Evolutionary conservation across 2,797 vertebrate genomes (phyloP).

Genomic region (Mus spretus): DNA sequence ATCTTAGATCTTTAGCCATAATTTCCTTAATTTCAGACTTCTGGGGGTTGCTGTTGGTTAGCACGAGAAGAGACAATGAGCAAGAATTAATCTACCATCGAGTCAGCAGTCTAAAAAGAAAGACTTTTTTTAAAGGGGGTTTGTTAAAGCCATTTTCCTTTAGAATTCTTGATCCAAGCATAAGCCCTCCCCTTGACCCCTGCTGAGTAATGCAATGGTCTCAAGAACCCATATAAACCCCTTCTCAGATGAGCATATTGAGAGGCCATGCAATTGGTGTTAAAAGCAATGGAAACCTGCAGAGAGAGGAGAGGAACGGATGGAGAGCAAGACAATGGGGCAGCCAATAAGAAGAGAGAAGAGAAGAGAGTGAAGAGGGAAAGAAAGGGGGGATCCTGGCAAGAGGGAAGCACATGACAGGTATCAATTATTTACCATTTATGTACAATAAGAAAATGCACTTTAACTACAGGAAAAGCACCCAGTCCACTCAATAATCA

Average conservation of each 20-base stretch:
- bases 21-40: conserved; percentile 57
- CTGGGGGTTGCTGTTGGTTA: neutral
- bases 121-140: neutral
- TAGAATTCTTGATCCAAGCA: conserved; percentile 64
- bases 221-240: conserved; percentile 62
- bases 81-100: conserved; percentile 54
- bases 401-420: conserved; percentile 89
- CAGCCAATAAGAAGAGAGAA: conserved; percentile 66
- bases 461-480: conserved; percentile 88
- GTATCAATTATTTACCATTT: conserved; percentile 93
- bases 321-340: conserved; percentile 33
- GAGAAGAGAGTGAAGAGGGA: conserved; percentile 59
- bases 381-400: conserved; percentile 76
- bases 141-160: conserved; percentile 52
- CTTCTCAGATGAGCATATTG: conserved; percentile 50
- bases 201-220: conserved; percentile 47
- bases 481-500: conserved; percentile 88
- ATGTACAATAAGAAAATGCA: conserved; percentile 89
- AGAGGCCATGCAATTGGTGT: conserved; percentile 57
- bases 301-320: conserved; percentile 52
- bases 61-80: conserved; percentile 27
- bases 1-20: neutral
- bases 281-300: conserved; percentile 65
- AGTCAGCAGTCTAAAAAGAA: neutral
- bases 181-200: neutral